Evolutionary conservation across 2,113 vertebrate genomes (phyloP).

Genomic region (Ammodramus savannarum): DNA sequence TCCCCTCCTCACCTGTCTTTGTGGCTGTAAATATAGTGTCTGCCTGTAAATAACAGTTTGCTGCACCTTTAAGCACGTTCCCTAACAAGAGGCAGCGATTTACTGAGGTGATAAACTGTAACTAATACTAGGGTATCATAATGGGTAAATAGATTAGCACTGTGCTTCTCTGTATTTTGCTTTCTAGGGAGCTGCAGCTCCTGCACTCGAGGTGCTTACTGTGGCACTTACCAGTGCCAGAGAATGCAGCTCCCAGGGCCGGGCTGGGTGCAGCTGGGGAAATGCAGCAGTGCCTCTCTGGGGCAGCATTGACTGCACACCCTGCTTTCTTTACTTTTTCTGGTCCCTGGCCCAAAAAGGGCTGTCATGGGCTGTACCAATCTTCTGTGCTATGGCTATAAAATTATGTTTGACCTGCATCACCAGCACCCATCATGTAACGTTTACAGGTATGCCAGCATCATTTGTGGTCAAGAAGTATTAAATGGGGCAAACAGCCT

Average conservation of each 20-base stretch:
- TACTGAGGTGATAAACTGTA: conserved; percentile 87
- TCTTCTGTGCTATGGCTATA: not conserved
- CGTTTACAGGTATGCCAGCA: not conserved
- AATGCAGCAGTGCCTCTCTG: not conserved
- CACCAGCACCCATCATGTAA: not conserved
- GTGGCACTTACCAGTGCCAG: not conserved
- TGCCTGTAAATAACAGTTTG: conserved; percentile 84
- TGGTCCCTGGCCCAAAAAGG: not conserved
- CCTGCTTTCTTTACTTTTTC: not conserved
- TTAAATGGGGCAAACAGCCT: accelerated
- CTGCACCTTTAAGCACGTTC: conserved; percentile 72
- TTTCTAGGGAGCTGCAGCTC: conserved; percentile 52
- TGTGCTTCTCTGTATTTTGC: conserved; percentile 56
- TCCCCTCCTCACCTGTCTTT: conserved; percentile 73
- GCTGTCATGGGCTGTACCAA: not conserved
- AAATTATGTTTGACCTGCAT: not conserved
- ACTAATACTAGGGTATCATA: conserved; percentile 91
- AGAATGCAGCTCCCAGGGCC: not conserved
- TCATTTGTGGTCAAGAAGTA: not conserved
- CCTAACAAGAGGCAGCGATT: conserved; percentile 85
- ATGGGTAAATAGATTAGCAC: conserved; percentile 75
- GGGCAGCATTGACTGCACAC: not conserved
- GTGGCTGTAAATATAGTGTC: conserved; percentile 74
- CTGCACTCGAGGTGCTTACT: not conserved
- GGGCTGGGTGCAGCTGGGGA: not conserved